Evolutionary conservation across 2,797 vertebrate species (phyloP), one percentile per base, ranked within the genome.

Genomic region (Arnoldichthys spilopterus): DNA sequence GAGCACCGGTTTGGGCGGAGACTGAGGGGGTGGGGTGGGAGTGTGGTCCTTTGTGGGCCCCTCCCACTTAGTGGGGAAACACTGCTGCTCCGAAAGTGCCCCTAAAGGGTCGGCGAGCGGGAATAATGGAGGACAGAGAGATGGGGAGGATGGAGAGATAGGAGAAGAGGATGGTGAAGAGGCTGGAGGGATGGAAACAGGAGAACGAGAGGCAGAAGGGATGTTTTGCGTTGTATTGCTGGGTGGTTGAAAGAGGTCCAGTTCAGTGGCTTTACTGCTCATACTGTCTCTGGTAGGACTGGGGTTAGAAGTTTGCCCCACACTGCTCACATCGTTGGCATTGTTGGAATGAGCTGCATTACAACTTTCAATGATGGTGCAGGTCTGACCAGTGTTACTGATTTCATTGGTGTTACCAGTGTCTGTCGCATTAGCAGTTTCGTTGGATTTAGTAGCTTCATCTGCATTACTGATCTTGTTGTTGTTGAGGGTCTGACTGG

Each of bases 1-100:
- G 11, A 94, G 90, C 0, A 92, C 84, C 56, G 92, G 92, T 64
- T 93, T 95, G 0, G 91, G 91, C 0, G 91, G 85, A 6, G 91
- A 94, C 86, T 91, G 91, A 12, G 30, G 90, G 87, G 0, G 90
- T 86, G 16, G 90, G 87, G 43, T 40, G 12, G 56, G 56, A n/a
- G 24, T 22, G 22, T 66, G 47, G 0, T 67, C 26, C 30, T 0
- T 49, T 11, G 6, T 3, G 1, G 74, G 78, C 49, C 54, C 77
- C 67, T 34, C 61, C 79, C 75, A 79, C 40, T 74, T 64, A 11
- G 20, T 12, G 26, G 56, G 30, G 15, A 66, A 16, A 43, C 22
- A 49, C 1, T 37, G 71, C 11, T 77, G 37, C 54, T 73, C 79
- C 1, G 59, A 54, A 22, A 76, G 54, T 16, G 67, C 83, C 0